Conservation (phyloP, 2,888 invertebrate genomes). For the Xestia xanthographa region DNA sequence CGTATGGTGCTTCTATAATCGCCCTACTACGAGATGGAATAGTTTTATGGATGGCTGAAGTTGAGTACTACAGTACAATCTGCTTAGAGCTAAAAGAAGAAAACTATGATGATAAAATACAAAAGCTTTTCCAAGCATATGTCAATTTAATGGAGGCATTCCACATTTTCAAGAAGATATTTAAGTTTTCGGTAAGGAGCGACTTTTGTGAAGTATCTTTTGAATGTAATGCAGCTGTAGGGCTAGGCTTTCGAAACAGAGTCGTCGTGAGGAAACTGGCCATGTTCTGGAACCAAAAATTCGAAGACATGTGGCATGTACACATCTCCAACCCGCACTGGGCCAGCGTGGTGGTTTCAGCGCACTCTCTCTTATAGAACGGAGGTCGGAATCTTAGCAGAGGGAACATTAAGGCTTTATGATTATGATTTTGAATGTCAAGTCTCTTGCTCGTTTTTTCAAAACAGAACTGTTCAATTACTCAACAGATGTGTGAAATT, state of each 20-base stretch:
- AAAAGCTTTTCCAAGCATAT: conserved; percentile 41
- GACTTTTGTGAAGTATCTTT: neutral
- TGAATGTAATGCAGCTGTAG: neutral
- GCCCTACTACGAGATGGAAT: conserved; percentile 39
- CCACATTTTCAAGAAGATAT: conserved; percentile 35
- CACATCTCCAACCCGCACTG: neutral
- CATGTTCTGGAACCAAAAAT: neutral
- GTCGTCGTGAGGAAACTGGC: neutral
- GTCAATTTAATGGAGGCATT: conserved; percentile 37
- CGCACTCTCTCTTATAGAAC: no score
- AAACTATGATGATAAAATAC: neutral
- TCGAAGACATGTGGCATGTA: neutral
- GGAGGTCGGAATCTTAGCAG: no score
- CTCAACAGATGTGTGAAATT: no score
- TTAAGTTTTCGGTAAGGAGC: conserved; percentile 32
- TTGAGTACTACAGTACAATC: conserved; percentile 25
- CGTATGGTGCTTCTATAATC: conserved; percentile 36
- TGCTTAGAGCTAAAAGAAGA: conserved; percentile 11
- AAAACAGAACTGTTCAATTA: no score
- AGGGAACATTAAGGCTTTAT: no score
- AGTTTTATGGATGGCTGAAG: conserved; percentile 30
- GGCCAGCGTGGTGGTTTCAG: no score
- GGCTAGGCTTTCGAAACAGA: neutral
- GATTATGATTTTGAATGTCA: no score
- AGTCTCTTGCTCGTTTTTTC: no score